These are phyloP conservation scores for Cryptoprocta ferox DNA, from an alignment of 2,797 vertebrate species.

Conservation along the genomic window DNA sequence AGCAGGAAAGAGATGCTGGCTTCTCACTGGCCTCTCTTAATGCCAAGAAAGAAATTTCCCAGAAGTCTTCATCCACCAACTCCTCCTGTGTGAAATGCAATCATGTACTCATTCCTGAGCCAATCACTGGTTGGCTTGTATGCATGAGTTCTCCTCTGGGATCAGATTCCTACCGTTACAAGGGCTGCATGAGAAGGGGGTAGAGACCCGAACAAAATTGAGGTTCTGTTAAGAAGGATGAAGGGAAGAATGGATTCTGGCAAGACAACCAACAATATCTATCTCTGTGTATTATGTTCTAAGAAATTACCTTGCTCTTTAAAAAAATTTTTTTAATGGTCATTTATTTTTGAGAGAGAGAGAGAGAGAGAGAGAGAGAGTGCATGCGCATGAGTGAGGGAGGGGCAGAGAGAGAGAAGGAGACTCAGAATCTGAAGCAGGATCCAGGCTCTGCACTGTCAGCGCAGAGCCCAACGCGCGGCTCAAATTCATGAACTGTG, in stretches of 20 bases:
- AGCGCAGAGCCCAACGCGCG: too few relatives aligned
- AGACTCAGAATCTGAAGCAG: too few relatives aligned
- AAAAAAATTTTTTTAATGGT: neutral
- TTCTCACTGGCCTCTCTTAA: neutral
- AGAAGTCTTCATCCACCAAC: neutral
- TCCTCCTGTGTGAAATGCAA: neutral
- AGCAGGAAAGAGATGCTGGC: neutral
- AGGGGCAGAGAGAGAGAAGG: too few relatives aligned
- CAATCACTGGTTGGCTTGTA: neutral
- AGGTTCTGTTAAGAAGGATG: neutral
- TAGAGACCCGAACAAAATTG: neutral
- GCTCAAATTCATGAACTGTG: too few relatives aligned
- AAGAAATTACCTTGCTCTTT: constrained; percentile 7
- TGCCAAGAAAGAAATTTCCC: neutral
- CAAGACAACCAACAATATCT: neutral
- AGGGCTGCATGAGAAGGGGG: neutral
- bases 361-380: too few relatives aligned
- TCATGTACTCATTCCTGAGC: neutral
- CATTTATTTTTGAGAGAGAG: too few relatives aligned
- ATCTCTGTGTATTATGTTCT: neutral
- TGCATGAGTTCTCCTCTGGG: neutral
- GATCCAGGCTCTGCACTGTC: too few relatives aligned
- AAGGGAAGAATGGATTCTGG: neutral
- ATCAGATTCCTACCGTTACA: neutral
- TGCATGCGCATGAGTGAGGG: too few relatives aligned